Conservation (phyloP, 2,797 vertebrate species). For the Triplophysa yarkandensis region DNA sequence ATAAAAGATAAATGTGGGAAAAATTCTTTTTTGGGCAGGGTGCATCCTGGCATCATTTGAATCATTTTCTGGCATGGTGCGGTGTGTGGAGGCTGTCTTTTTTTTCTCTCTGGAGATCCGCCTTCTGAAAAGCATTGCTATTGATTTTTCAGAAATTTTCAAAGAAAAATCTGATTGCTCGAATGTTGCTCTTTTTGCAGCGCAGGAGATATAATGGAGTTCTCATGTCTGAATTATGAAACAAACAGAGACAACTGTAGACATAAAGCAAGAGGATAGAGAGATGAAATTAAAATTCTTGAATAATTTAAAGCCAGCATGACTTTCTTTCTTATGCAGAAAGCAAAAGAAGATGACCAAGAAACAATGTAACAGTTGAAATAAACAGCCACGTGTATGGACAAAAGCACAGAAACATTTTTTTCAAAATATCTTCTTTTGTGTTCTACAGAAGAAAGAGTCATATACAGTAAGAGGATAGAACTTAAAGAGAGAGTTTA, state of each 20-base stretch:
- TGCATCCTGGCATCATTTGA: not conserved
- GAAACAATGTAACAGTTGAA: no score
- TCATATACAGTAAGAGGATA: no score
- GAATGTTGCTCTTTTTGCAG: not conserved
- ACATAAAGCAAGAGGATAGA: no score
- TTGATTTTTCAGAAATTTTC: not conserved
- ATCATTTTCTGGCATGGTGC: conserved; percentile 1
- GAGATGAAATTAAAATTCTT: no score
- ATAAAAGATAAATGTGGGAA: not conserved
- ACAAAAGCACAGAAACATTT: no score
- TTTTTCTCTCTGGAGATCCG: not conserved
- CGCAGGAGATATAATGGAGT: not conserved
- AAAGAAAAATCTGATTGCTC: not conserved
- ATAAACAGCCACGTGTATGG: no score
- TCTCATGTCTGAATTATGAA: not conserved
- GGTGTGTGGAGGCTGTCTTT: not conserved
- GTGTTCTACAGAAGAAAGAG: no score
- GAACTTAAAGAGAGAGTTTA: no score
- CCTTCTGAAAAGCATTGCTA: not conserved
- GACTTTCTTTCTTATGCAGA: no score
- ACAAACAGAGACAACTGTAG: not conserved
- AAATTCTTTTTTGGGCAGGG: not conserved
- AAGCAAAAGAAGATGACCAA: no score
- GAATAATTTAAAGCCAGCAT: no score
- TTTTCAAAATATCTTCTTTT: no score